These are phyloP conservation scores for Trogon surrucura DNA, from an alignment of 2,113 vertebrate species.

Conservation along the genomic window DNA sequence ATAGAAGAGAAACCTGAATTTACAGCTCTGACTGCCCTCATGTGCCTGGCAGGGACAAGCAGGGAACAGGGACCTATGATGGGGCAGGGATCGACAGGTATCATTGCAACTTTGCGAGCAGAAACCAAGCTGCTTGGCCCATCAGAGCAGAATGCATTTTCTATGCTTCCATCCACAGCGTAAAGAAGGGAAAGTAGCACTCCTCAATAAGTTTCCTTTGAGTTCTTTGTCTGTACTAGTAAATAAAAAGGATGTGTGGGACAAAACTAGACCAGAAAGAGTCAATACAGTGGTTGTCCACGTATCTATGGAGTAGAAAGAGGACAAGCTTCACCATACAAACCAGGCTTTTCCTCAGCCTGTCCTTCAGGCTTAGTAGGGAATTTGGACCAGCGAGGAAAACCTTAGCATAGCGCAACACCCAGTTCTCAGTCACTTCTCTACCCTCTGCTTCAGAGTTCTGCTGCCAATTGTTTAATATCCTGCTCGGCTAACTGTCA, in stretches of 20 bases:
- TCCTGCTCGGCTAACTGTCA: slow-evolving; percentile 15
- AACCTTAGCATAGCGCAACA: not conserved
- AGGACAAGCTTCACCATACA: not conserved
- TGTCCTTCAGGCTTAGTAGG: not conserved
- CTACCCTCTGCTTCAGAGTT: not conserved
- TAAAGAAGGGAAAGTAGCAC: not conserved
- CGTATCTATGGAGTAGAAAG: not conserved
- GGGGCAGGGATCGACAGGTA: not conserved
- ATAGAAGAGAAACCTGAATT: not conserved
- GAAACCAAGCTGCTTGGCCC: not conserved
- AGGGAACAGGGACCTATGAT: not conserved
- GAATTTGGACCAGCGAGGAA: not conserved
- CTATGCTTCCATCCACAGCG: not conserved
- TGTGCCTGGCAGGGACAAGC: not conserved
- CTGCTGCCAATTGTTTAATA: slow-evolving; percentile 9
- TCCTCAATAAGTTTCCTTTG: not conserved
- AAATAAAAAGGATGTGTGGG: not conserved
- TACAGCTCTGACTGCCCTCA: not conserved
- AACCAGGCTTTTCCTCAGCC: not conserved
- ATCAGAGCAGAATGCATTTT: not conserved
- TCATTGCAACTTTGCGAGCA: not conserved
- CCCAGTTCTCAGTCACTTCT: not conserved
- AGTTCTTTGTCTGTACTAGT: not conserved
- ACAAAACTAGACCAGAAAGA: not conserved
- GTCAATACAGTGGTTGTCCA: not conserved